phyloP scores from a whole-genome alignment of 2,113 vertebrate species.

The Myodes glareolus region DNA sequence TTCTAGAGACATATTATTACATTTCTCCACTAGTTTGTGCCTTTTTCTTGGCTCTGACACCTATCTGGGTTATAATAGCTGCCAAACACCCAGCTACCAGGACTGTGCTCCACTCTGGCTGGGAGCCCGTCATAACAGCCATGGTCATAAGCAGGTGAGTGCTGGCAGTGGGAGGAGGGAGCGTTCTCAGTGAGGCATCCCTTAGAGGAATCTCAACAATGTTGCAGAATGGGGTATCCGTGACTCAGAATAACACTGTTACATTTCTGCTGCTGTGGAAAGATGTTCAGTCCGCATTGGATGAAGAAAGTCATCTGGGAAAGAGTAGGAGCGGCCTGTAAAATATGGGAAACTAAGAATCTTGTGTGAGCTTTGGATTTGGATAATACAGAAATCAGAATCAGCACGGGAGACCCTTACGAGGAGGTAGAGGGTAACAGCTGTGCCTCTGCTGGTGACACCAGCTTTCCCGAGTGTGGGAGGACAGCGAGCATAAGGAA shows the following conservation, averaged over 20 bases:
- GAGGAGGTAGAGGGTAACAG: not conserved
- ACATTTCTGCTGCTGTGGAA: not conserved
- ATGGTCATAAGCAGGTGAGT: conserved; percentile 98
- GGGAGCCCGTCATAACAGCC: conserved; percentile 99
- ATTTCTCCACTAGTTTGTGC: conserved; percentile 95
- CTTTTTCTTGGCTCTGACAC: conserved; percentile 97
- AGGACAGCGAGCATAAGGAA: not conserved
- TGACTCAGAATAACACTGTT: not conserved
- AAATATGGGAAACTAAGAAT: not conserved
- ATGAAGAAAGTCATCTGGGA: not conserved
- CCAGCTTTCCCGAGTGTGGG: not conserved
- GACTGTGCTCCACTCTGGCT: conserved; percentile 96
- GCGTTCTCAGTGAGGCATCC: not conserved
- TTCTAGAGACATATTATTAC: conserved; percentile 92
- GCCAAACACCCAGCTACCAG: conserved; percentile 97
- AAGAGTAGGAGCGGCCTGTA: not conserved
- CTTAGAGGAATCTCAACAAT: not conserved
- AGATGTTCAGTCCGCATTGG: not conserved
- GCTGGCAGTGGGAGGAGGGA: not conserved
- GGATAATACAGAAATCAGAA: not conserved
- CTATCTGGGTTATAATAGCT: conserved; percentile 96
- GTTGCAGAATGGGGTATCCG: not conserved
- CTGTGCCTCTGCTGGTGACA: not conserved
- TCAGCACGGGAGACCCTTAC: accelerated
- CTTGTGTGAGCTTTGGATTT: not conserved